Percentiles rank a stretch among this genome's conserved stretches.
Conservation (phyloP, 2,888 invertebrate genomes). For the Caenorhabditis zanzibari region DNA sequence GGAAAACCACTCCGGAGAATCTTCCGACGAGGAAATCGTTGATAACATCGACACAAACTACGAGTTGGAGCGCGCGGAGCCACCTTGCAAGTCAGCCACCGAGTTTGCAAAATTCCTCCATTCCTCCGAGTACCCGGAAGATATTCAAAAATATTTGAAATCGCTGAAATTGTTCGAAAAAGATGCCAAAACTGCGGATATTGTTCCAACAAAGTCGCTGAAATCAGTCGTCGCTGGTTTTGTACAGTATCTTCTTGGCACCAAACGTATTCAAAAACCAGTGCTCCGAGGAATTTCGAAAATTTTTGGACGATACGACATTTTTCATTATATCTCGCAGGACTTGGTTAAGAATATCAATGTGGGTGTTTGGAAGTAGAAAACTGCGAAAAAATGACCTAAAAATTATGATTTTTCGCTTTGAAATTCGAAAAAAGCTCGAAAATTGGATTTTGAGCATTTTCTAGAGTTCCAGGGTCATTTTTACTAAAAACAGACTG, state of each 20-base stretch:
- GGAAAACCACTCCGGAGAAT: slow-evolving; percentile 17
- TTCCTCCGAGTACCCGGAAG: slow-evolving; percentile 53
- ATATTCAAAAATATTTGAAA: slow-evolving; percentile 54
- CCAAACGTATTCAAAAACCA: slow-evolving; percentile 43
- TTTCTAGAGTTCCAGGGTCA: too few relatives aligned
- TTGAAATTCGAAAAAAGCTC: too few relatives aligned
- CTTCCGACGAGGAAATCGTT: slow-evolving; percentile 36
- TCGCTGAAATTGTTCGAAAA: slow-evolving; percentile 57
- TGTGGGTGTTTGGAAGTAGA: slow-evolving; percentile 14
- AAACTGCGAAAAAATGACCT: not conserved
- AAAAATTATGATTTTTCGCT: too few relatives aligned
- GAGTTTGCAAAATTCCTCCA: slow-evolving; percentile 64
- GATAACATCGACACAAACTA: slow-evolving; percentile 58
- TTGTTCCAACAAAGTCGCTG: slow-evolving; percentile 58
- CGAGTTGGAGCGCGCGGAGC: slow-evolving; percentile 62
- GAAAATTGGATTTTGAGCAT: too few relatives aligned
- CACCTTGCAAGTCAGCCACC: slow-evolving; percentile 17
- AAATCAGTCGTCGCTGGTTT: slow-evolving; percentile 57
- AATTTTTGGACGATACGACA: slow-evolving; percentile 62
- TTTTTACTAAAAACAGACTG: too few relatives aligned
- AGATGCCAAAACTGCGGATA: slow-evolving; percentile 43
- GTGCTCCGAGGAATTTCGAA: slow-evolving; percentile 47
- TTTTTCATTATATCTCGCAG: slow-evolving; percentile 59
- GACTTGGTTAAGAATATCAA: slow-evolving; percentile 42
- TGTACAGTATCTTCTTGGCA: slow-evolving; percentile 42